These are phyloP conservation scores for Acanthopagrus latus DNA, from an alignment of 2,797 vertebrate genomes.

Conservation along the genomic window DNA sequence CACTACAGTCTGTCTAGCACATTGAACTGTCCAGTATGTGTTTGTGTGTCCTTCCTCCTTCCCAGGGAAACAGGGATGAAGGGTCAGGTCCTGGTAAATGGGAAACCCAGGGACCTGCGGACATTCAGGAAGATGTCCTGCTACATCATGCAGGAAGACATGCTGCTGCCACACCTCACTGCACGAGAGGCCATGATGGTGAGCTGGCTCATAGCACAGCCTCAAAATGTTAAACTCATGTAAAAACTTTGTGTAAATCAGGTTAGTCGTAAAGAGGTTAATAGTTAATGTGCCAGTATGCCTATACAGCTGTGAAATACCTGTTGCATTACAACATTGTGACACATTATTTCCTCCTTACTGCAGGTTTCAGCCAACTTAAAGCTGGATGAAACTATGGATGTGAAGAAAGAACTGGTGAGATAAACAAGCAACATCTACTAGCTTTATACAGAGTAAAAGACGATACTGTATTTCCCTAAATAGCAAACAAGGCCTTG, in stretches of 20 bases:
- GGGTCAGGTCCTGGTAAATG: conserved; percentile 94
- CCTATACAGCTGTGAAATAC: neutral
- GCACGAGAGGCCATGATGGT: conserved; percentile 94
- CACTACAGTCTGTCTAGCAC: no score
- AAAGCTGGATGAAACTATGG: conserved; percentile 91
- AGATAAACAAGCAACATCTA: conserved; percentile 59
- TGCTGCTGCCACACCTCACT: conserved; percentile 93
- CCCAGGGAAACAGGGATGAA: conserved; percentile 94
- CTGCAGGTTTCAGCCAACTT: conserved; percentile 93
- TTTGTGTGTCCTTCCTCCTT: conserved; percentile 3
- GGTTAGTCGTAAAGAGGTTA: neutral
- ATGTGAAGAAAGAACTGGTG: conserved; percentile 95
- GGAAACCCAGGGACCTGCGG: conserved; percentile 89
- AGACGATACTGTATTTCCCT: no score
- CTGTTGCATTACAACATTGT: neutral
- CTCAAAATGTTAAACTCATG: neutral
- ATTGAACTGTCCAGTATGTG: neutral
- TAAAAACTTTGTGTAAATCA: no score
- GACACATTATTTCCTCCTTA: neutral
- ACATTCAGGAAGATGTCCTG: conserved; percentile 98
- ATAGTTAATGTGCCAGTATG: neutral
- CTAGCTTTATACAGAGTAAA: neutral
- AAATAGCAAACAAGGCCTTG: no score
- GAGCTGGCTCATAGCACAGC: conserved; percentile 41
- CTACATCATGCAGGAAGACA: conserved; percentile 98